A percentile compares a stretch with the other conserved stretches of the same genome.
These are phyloP conservation scores for Apogon hyalosoma DNA, from an alignment of 2,797 vertebrate species.

Conservation along the genomic window DNA sequence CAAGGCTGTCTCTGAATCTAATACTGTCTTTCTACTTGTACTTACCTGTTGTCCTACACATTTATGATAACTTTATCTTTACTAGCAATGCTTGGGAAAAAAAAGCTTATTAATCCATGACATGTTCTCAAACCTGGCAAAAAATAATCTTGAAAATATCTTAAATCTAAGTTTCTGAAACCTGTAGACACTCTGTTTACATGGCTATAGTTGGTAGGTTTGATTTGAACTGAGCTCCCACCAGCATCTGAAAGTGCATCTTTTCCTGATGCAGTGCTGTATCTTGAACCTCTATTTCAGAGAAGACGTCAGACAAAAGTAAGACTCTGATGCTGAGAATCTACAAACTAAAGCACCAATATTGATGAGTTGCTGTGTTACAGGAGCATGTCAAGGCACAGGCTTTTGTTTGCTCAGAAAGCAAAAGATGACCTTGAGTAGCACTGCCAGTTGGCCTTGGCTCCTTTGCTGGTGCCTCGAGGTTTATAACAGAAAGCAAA, in stretches of 20 bases:
- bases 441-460: slow-evolving; percentile 50
- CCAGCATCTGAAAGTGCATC: slow-evolving; percentile 1
- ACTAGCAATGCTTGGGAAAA: too few species aligned
- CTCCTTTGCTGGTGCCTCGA: slow-evolving; percentile 39
- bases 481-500: slow-evolving; percentile 53
- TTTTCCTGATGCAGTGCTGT: background rate
- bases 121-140: too few species aligned
- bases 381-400: slow-evolving; percentile 26
- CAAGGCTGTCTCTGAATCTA: too few species aligned
- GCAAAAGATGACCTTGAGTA: slow-evolving; percentile 64
- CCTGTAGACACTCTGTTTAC: background rate
- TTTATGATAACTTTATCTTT: too few species aligned
- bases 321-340: slow-evolving; percentile 8
- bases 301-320: background rate
- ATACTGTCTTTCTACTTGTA: too few species aligned
- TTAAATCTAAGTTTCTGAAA: too few species aligned
- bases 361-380: slow-evolving; percentile 11
- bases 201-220: background rate
- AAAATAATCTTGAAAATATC: too few species aligned
- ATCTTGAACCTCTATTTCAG: slow-evolving; percentile 5
- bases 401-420: slow-evolving; percentile 45
- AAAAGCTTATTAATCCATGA: too few species aligned
- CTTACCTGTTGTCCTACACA: too few species aligned
- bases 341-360: slow-evolving; percentile 6
- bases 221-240: slow-evolving; percentile 12